Percentiles rank a stretch among this genome's conserved stretches.
phyloP scores from a whole-genome alignment of 1,140 invertebrate genomes.

The Reticulitermes speratus region DNA sequence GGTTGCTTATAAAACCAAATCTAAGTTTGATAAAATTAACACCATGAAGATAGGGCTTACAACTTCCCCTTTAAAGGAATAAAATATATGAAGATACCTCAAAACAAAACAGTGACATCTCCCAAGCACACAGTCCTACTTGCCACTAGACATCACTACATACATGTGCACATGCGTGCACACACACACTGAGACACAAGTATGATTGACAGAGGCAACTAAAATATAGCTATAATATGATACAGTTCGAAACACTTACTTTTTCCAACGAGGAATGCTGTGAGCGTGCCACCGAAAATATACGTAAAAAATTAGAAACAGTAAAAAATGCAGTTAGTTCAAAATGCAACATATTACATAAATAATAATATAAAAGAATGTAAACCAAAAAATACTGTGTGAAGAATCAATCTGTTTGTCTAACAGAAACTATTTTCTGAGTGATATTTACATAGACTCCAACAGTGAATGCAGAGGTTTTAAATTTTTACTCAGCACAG shows the following conservation, averaged over 20 bases:
- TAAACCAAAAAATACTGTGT: neutral
- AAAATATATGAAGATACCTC: no score
- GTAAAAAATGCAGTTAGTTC: slow-evolving; percentile 53
- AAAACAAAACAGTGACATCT: no score
- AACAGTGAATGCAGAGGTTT: neutral
- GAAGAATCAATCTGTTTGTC: neutral
- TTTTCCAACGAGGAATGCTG: slow-evolving; percentile 56
- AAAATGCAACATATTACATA: slow-evolving; percentile 26
- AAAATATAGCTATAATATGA: neutral
- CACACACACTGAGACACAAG: no score
- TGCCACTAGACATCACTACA: no score
- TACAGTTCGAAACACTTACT: slow-evolving; percentile 47
- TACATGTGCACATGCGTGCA: no score
- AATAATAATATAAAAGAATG: neutral
- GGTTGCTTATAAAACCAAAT: no score
- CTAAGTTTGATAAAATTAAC: no score
- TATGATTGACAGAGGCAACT: neutral
- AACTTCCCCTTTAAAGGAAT: no score
- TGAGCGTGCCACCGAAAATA: slow-evolving; percentile 55
- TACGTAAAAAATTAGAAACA: slow-evolving; percentile 54
- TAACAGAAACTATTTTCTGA: neutral
- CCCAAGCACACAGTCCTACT: no score
- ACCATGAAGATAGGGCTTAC: no score
- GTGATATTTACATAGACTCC: neutral
- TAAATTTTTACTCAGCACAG: neutral